These are phyloP conservation scores for Yponomeuta evonymella DNA, from an alignment of 2,888 invertebrate genomes.

Conservation along the genomic window DNA sequence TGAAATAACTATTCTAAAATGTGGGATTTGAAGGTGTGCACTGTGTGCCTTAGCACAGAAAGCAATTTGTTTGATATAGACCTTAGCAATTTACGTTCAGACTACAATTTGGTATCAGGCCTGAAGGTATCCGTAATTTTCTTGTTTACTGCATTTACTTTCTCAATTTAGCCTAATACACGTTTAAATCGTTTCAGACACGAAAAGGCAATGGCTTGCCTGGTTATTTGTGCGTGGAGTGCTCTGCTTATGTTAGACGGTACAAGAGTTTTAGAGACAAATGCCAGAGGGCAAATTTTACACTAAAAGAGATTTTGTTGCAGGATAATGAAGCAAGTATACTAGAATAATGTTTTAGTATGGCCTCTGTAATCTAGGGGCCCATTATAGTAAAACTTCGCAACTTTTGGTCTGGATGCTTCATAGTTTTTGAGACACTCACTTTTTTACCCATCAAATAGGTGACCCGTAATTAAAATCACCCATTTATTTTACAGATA, in stretches of 20 bases:
- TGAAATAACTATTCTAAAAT: slow-evolving; percentile 31
- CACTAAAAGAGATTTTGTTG: slow-evolving; percentile 47
- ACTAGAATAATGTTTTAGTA: neutral
- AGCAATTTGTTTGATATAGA: slow-evolving; percentile 50
- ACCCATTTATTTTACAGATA: slow-evolving; percentile 40
- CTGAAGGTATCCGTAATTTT: slow-evolving; percentile 43
- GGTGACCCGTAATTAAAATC: neutral
- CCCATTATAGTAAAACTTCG: too few relatives aligned
- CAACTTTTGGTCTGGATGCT: too few relatives aligned
- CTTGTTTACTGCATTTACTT: too few relatives aligned
- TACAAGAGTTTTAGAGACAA: slow-evolving; percentile 52
- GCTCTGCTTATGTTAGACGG: slow-evolving; percentile 42
- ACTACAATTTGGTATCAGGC: slow-evolving; percentile 54
- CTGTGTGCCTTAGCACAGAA: slow-evolving; percentile 52
- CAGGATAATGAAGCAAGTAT: slow-evolving; percentile 46
- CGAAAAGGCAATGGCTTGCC: slow-evolving; percentile 46
- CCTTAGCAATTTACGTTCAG: slow-evolving; percentile 40
- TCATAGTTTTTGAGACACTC: too few relatives aligned
- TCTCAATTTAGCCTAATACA: neutral
- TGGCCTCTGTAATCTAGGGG: neutral
- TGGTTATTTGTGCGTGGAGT: slow-evolving; percentile 54
- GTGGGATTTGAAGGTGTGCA: slow-evolving; percentile 54
- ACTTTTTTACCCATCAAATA: too few relatives aligned
- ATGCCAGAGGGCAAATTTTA: slow-evolving; percentile 56
- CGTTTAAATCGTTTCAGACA: slow-evolving; percentile 39